A percentile compares a stretch with the other conserved stretches of the same genome.
These are phyloP conservation scores for Aphelocoma coerulescens DNA, from an alignment of 2,113 vertebrate species.

Conservation along the genomic window DNA sequence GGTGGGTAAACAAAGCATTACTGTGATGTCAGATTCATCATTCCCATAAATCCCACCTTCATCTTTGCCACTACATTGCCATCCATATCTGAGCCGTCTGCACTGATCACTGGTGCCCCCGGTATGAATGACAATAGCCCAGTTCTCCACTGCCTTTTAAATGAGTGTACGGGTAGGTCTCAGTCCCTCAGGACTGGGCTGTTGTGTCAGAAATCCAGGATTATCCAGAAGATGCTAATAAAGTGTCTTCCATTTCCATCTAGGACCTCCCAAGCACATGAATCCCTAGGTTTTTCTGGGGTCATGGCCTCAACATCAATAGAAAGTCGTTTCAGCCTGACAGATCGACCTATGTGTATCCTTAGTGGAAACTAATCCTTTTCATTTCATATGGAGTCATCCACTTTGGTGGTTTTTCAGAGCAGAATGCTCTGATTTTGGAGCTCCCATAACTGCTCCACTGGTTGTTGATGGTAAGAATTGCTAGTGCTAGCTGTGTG, in stretches of 20 bases:
- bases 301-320: background rate
- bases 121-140: background rate
- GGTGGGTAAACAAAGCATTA: background rate
- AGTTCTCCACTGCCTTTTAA: background rate
- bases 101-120: background rate
- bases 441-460: background rate
- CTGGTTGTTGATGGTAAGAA: background rate
- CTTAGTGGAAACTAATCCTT: background rate
- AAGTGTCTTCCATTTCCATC: background rate
- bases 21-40: background rate
- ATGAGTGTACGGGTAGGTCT: background rate
- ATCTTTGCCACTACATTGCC: background rate
- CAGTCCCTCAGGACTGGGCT: too few relatives aligned
- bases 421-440: background rate
- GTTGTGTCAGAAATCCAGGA: background rate
- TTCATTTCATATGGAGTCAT: background rate
- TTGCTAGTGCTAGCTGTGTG: background rate
- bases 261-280: background rate
- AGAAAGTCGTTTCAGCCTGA: background rate
- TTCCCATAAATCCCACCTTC: background rate
- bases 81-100: background rate
- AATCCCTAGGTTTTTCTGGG: background rate
- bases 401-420: background rate
- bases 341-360: fast-evolving
- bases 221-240: background rate